A percentile compares a stretch with the other conserved stretches of the same genome.
phyloP scores from a whole-genome alignment of 1,140 invertebrate species.

The Bombus superbus region DNA sequence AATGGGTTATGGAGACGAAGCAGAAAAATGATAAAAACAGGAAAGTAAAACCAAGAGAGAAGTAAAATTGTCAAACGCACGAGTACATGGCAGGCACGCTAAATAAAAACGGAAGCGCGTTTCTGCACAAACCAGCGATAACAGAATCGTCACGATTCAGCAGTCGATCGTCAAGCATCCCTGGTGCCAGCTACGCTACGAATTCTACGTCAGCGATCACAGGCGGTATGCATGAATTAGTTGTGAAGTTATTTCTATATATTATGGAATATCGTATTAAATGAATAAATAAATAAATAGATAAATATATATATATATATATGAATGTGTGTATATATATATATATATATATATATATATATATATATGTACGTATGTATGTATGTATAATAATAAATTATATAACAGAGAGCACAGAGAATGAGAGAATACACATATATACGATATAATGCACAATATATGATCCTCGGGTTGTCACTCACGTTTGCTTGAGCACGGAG shows the following conservation, averaged over 20 bases:
- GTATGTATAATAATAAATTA: constrained; percentile 26
- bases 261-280: constrained; percentile 36
- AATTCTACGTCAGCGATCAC: constrained; percentile 69
- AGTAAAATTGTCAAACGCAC: constrained; percentile 2
- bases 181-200: constrained; percentile 60
- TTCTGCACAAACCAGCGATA: constrained; percentile 58
- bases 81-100: constrained; percentile 1
- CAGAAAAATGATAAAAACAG: background rate
- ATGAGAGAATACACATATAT: constrained; percentile 63
- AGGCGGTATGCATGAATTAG: constrained; percentile 74
- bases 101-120: constrained; percentile 22
- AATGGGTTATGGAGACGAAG: background rate
- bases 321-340: background rate
- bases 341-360: background rate
- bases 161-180: constrained; percentile 58
- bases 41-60: background rate
- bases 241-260: constrained; percentile 34
- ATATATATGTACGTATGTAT: background rate
- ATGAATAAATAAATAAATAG: constrained; percentile 39
- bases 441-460: constrained; percentile 76
- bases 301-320: background rate
- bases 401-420: constrained; percentile 52
- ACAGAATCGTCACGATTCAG: constrained; percentile 56
- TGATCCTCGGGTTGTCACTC: constrained; percentile 78
- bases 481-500: constrained; percentile 76